phyloP scores from a whole-genome alignment of 2,113 vertebrate species.

The Etheostoma cragini region DNA sequence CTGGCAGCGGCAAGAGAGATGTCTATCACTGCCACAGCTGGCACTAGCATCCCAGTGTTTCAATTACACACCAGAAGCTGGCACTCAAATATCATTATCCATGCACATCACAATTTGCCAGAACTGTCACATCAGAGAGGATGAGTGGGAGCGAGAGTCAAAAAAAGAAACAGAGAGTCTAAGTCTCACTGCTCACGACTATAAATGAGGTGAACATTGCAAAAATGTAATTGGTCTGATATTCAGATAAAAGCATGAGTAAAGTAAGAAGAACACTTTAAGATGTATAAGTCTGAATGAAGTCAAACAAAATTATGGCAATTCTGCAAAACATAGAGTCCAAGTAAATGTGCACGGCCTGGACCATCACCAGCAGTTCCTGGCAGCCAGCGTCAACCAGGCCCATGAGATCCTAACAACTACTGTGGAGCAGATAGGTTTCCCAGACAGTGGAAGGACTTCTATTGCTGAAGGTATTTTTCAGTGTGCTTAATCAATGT shows the following conservation, averaged over 20 bases:
- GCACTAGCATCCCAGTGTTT: constrained; percentile 59
- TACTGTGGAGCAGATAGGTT: too few species aligned
- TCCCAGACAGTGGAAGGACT: too few species aligned
- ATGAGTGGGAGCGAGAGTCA: constrained; percentile 44
- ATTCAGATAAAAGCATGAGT: constrained; percentile 9
- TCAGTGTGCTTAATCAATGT: too few species aligned
- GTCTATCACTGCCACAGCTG: constrained; percentile 68
- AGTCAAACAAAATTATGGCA: constrained; percentile 14
- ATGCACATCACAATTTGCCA: constrained; percentile 62
- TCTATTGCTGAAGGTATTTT: too few species aligned
- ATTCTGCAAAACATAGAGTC: constrained; percentile 11
- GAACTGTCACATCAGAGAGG: constrained; percentile 55
- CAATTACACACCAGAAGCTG: constrained; percentile 72
- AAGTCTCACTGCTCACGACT: constrained; percentile 13
- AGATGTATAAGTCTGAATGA: neutral
- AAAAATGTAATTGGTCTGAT: constrained; percentile 27
- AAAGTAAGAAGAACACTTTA: constrained; percentile 16
- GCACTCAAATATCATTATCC: constrained; percentile 64
- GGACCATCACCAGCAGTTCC: neutral
- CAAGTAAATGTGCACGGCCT: constrained; percentile 7
- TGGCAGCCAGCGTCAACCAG: too few species aligned
- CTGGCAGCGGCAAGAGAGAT: constrained; percentile 57
- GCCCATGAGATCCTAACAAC: too few species aligned
- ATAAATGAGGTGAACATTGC: constrained; percentile 15
- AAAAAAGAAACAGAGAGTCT: constrained; percentile 4